Evolutionary conservation across 2,797 vertebrate species (phyloP), one percentile per base, ranked within the genome.

Genomic region (Oreochromis mossambicus): DNA sequence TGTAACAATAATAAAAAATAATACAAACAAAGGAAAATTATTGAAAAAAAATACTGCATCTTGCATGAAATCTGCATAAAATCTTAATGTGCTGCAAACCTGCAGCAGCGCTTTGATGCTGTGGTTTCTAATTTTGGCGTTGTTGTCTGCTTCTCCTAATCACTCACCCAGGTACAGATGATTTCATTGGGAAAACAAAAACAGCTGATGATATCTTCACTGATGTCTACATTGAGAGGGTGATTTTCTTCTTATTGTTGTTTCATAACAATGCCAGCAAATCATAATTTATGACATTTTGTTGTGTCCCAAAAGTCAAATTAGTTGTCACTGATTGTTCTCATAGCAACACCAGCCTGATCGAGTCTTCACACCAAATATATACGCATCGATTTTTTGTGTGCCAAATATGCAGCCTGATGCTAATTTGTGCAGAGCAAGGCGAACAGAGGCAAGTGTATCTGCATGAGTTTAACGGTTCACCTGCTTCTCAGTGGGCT

Each of bases 181-280:
- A 41, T 68, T 24, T 68, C 12, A 41, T 1, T 68, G 19, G 19
- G 36, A 66, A 38, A 66, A 41, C n/a, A 41, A 66, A 66, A 38
- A 2, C 36, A 21, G 61, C n/a, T 38, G 61, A 21, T 66, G 11
- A 21, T 21, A 66, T 41, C 43, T 13, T 46, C 19, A 63, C 34
- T 21, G 19, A 21, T 1, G 63, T 68, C 1, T 13, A 68, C 15
- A 5, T 1, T 15, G 13, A 68, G n/a, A 15, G 38, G 66, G 32
- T 12, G 2, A 1, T 41, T 38, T 56, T 24, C 8, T 41, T 3
- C 2, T 24, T 10, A 43, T 5, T 15, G n/a, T 14, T 41, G 36
- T 68, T 43, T 68, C 8, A 0, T 15, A 70, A 14, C 38, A 43
- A 43, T 43, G 14, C 14, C 21, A 1, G 13, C 21, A 43, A 43